Conservation (phyloP, 1,140 invertebrate species). For the Phymastichus coffea region DNA sequence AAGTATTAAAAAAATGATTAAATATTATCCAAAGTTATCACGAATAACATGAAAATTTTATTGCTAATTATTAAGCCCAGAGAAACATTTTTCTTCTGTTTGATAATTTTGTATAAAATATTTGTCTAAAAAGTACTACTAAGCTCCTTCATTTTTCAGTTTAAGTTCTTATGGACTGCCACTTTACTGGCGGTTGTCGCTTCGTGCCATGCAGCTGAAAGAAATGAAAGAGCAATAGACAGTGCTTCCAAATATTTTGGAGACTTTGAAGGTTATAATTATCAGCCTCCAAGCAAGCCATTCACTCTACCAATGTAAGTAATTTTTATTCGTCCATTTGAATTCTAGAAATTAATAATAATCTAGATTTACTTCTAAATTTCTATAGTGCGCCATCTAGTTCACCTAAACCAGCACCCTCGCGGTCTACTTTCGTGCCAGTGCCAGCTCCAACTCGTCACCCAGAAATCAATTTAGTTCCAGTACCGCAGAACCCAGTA, state of each 20-base stretch:
- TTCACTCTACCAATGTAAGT: conserved; percentile 24
- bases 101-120: too few relatives aligned
- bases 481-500: neutral
- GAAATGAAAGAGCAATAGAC: conserved; percentile 40
- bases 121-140: too few relatives aligned
- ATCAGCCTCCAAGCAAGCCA: conserved; percentile 34
- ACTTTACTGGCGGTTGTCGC: conserved; percentile 42
- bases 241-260: conserved; percentile 30
- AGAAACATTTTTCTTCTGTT: too few relatives aligned
- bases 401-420: neutral
- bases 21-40: too few relatives aligned
- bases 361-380: too few relatives aligned
- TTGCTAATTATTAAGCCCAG: too few relatives aligned
- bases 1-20: too few relatives aligned
- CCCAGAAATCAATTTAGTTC: neutral
- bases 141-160: conserved; percentile 37
- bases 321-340: too few relatives aligned
- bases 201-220: conserved; percentile 38
- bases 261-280: conserved; percentile 41
- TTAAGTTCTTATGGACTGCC: conserved; percentile 42
- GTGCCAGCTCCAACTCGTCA: neutral
- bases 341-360: too few relatives aligned
- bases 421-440: neutral
- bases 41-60: too few relatives aligned
- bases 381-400: neutral